Evolutionary conservation across 2,797 vertebrate species (phyloP).

Genomic region (Chiroxiphia lanceolata): DNA sequence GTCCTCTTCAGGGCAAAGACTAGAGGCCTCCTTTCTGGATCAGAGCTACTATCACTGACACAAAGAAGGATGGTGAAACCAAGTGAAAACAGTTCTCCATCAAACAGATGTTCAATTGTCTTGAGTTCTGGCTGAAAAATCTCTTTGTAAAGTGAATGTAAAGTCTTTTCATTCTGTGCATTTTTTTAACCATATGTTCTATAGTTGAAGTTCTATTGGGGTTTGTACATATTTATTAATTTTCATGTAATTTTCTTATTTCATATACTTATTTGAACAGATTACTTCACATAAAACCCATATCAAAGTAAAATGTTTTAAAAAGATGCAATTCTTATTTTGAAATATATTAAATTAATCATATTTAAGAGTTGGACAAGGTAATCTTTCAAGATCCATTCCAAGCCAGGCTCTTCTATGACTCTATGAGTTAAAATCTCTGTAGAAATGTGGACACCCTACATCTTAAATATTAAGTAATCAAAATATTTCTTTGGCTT

Average conservation of each 20-base stretch:
- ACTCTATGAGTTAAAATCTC: not conserved
- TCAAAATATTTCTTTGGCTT: not conserved
- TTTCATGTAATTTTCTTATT: not conserved
- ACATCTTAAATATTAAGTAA: not conserved
- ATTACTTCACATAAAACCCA: not conserved
- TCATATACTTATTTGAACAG: not conserved
- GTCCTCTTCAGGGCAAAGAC: not conserved
- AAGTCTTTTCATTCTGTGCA: not conserved
- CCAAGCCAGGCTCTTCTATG: not conserved
- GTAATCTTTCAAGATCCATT: not conserved
- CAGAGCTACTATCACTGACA: not conserved
- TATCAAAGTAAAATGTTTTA: not conserved
- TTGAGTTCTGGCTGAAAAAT: not conserved
- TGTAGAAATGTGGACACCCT: not conserved
- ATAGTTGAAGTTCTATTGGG: not conserved
- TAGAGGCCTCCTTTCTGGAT: not conserved
- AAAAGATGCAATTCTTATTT: not conserved
- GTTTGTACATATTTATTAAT: not conserved
- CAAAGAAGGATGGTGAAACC: not conserved
- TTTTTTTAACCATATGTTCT: not conserved
- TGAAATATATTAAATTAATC: not conserved
- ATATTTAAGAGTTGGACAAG: not conserved
- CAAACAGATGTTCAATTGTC: not conserved
- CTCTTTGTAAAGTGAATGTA: not conserved
- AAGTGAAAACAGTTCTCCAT: not conserved